Evolutionary conservation across 2,113 vertebrate genomes (phyloP), one percentile per base, ranked within the genome.

Genomic region (Syngnathoides biaculeatus): DNA sequence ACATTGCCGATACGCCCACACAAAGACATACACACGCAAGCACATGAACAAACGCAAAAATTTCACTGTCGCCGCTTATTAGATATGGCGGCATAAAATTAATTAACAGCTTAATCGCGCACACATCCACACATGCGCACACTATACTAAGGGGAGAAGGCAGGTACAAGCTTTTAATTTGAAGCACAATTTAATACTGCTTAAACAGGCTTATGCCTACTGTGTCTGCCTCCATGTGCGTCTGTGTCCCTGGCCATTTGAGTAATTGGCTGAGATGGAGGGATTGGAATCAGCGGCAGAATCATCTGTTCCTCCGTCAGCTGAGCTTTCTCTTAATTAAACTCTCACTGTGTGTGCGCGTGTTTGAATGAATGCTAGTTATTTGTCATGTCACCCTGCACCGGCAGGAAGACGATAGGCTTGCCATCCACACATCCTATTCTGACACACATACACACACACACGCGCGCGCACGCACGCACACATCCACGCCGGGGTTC

Each of bases 251-350:
- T 22, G 59, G 38, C 59, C 59, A 61, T 61, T 61, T 61, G 35
- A 61, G 59, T 61, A 61, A 61, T 61, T 61, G 59, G 59, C 59
- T 61, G 59, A 42, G 59, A 61, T 61, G 59, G 59, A 61, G 59
- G 59, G 38, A 61, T 42, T 61, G 59, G 59, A 61, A 61, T 61
- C 59, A 12, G 59, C 38, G 38, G 59, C 24, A 39, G 20, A 61
- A 61, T 61, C 59, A 61, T 61, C 59, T 61, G 59, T 42, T 61
- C 59, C 59, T 61, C 59, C 59, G 38, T 61, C 59, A 61, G 59
- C 59, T 61, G 59, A 61, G 59, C 59, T 61, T 61, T 61, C 59
- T 61, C 35, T 61, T 61, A 61, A 61, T 61, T 61, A 61, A 61
- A 61, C 35, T 61, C 59, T 61, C 59, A 40, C 59, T 55, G 52